Conservation (phyloP, 2,113 vertebrate genomes). For the Girardinichthys multiradiatus region DNA sequence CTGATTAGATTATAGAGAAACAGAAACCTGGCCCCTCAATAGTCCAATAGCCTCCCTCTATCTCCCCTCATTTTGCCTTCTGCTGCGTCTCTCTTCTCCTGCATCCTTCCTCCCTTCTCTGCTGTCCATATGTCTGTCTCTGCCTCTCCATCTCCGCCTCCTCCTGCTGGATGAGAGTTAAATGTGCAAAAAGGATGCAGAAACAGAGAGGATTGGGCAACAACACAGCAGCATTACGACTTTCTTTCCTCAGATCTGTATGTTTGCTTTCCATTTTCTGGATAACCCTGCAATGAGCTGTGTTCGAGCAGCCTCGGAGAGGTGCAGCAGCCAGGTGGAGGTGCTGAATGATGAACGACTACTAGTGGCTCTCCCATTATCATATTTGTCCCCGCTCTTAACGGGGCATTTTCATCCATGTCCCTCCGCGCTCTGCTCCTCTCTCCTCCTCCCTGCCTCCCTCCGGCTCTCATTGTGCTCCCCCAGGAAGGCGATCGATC, state of each 20-base stretch:
- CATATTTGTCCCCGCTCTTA: constrained; percentile 80
- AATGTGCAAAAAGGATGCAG: neutral
- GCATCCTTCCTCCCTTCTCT: constrained; percentile 8
- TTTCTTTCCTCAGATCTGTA: neutral
- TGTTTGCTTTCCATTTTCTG: neutral
- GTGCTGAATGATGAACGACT: constrained; percentile 75
- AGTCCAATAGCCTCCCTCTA: constrained; percentile 64
- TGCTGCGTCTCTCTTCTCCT: constrained; percentile 20
- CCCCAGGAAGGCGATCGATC: constrained; percentile 76
- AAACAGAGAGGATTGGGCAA: too few species aligned
- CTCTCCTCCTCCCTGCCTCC: constrained; percentile 32
- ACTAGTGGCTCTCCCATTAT: constrained; percentile 72
- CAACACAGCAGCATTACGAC: too few species aligned
- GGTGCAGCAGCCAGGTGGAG: constrained; percentile 64
- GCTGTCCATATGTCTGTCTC: constrained; percentile 22
- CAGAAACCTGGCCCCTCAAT: constrained; percentile 78
- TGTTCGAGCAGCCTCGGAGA: neutral
- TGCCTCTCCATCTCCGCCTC: neutral
- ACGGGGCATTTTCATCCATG: constrained; percentile 77
- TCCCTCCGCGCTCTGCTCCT: constrained; percentile 51
- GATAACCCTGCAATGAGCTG: neutral
- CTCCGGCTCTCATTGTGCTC: constrained; percentile 45
- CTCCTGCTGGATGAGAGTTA: constrained; percentile 25
- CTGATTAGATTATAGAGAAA: constrained; percentile 82
- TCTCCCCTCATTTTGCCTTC: constrained; percentile 51